Percentiles rank a stretch among this genome's conserved stretches.
Evolutionary conservation across 2,797 vertebrate genomes (phyloP).

Genomic region (Mormyrops attenuatus): DNA sequence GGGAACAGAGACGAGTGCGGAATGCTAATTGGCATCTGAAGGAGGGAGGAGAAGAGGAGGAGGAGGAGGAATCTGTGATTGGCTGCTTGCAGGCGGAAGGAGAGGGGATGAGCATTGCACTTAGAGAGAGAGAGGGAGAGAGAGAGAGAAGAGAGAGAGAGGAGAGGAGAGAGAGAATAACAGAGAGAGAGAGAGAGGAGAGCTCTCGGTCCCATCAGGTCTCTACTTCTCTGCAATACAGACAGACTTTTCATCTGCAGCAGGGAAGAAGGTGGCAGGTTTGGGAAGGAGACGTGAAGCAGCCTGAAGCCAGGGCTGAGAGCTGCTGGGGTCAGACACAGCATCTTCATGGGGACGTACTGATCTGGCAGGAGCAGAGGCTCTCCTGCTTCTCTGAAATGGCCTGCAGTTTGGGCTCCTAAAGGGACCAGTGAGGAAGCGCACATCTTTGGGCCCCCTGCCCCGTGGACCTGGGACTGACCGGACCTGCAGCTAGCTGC

Average conservation of each 20-base stretch:
- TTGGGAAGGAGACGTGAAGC: background rate
- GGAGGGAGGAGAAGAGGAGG: constrained; percentile 37
- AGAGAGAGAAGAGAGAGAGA: background rate
- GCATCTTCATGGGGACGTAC: constrained; percentile 6
- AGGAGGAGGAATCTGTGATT: constrained; percentile 39
- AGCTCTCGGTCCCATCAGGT: constrained; percentile 37
- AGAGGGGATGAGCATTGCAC: constrained; percentile 3
- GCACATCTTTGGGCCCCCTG: background rate
- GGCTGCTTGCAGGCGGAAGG: constrained; percentile 37
- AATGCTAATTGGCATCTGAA: constrained; percentile 48
- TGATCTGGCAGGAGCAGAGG: background rate
- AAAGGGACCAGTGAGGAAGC: background rate
- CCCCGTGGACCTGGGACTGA: constrained; percentile 26
- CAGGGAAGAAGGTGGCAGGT: background rate
- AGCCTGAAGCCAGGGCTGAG: background rate
- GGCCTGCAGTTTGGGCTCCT: background rate
- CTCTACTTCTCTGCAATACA: constrained; percentile 35
- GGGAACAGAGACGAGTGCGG: constrained; percentile 2
- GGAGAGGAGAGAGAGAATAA: background rate
- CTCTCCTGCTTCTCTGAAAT: background rate
- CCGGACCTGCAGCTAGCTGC: constrained; percentile 32
- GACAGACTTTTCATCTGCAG: constrained; percentile 37
- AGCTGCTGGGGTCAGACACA: background rate
- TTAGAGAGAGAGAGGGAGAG: background rate
- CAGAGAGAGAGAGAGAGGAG: constrained; percentile 12